phyloP scores from a whole-genome alignment of 1,140 invertebrate genomes.

The Drosophila hydei region DNA sequence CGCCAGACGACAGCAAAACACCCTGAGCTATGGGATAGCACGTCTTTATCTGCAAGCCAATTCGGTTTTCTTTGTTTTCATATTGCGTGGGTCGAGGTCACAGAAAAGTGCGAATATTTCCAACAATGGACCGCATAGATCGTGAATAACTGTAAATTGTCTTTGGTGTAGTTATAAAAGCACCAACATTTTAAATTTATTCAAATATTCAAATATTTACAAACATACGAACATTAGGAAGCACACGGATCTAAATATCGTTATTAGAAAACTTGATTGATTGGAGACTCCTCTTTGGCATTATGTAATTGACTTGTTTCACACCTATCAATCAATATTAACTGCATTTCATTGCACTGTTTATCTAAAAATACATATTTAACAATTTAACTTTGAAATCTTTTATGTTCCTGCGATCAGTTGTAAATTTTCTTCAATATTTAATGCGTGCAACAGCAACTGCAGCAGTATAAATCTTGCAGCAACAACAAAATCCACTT shows the following conservation, averaged over 20 bases:
- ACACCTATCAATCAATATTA: no score
- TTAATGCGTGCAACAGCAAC: slow-evolving; percentile 39
- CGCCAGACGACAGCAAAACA: slow-evolving; percentile 63
- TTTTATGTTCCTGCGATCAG: neutral
- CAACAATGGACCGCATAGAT: neutral
- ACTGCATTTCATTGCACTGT: no score
- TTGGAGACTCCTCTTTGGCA: no score
- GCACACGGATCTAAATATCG: no score
- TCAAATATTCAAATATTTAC: no score
- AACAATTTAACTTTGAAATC: neutral
- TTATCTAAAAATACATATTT: no score
- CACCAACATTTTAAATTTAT: no score
- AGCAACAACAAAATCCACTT: slow-evolving; percentile 69
- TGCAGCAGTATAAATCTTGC: slow-evolving; percentile 32
- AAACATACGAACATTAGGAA: no score
- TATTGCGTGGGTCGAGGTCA: slow-evolving; percentile 38
- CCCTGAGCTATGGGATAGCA: neutral
- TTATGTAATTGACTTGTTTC: no score
- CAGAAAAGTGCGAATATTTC: slow-evolving; percentile 23
- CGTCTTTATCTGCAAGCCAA: slow-evolving; percentile 18
- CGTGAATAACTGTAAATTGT: neutral
- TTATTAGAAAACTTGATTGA: no score
- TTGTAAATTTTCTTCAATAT: neutral
- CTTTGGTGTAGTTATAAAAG: no score
- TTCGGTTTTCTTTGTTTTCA: slow-evolving; percentile 29